Evolutionary conservation across 2,113 vertebrate species (phyloP).

Genomic region (Amazona guildingii): DNA sequence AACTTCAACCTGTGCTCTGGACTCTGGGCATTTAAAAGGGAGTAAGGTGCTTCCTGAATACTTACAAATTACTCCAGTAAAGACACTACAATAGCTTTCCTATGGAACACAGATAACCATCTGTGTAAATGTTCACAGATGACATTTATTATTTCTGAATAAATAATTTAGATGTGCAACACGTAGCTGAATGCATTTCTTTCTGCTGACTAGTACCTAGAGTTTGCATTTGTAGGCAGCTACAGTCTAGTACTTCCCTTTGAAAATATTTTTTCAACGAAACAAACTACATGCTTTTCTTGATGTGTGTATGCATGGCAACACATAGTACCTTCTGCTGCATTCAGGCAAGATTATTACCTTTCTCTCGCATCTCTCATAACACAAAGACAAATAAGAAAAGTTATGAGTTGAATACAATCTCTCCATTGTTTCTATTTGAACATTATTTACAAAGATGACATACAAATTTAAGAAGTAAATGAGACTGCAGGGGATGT

Average conservation of each 20-base stretch:
- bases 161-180: slow-evolving; percentile 38
- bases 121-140: slow-evolving; percentile 23
- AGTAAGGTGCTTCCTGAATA: slow-evolving; percentile 32
- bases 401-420: not conserved
- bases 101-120: slow-evolving; percentile 14
- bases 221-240: not conserved
- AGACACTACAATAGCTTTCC: not conserved
- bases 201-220: slow-evolving; percentile 33
- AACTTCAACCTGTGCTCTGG: slow-evolving; percentile 2
- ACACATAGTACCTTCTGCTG: not conserved
- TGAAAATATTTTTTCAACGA: not conserved
- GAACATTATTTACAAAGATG: not conserved
- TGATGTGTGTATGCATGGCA: not conserved
- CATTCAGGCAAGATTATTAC: not conserved
- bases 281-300: not conserved
- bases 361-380: not conserved
- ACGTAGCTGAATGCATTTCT: not conserved
- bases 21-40: slow-evolving; percentile 54
- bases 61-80: slow-evolving; percentile 36
- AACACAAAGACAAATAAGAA: not conserved
- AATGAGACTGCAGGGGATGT: not conserved
- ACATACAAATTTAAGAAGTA: not conserved
- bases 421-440: not conserved
- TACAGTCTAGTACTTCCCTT: slow-evolving; percentile 12
- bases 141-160: slow-evolving; percentile 17